Evolutionary conservation across 2,113 vertebrate species (phyloP).

Genomic region (Anguilla rostrata): DNA sequence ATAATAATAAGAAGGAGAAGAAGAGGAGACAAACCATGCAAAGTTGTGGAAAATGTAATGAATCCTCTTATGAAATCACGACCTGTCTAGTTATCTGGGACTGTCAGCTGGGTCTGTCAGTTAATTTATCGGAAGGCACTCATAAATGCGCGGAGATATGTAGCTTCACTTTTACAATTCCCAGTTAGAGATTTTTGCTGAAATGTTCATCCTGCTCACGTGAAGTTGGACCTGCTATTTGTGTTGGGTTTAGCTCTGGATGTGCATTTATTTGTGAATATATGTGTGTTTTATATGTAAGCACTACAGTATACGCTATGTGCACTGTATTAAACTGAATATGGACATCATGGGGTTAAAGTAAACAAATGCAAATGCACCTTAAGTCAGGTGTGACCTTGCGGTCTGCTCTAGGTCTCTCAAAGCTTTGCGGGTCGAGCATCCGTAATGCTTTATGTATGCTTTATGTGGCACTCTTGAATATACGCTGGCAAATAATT

Average conservation of each 20-base stretch:
- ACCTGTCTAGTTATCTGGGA: too few relatives aligned
- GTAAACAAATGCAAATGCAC: slow-evolving; percentile 12
- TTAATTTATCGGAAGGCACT: too few relatives aligned
- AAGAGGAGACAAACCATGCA: too few relatives aligned
- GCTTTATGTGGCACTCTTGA: slow-evolving; percentile 95
- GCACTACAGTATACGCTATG: neutral
- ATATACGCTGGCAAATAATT: slow-evolving; percentile 99
- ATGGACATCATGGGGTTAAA: neutral
- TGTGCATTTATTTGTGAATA: neutral
- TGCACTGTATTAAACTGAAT: neutral
- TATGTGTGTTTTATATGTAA: neutral
- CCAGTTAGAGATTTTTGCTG: too few relatives aligned
- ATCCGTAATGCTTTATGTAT: slow-evolving; percentile 94
- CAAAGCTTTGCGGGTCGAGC: slow-evolving; percentile 85
- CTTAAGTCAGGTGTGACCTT: slow-evolving; percentile 71
- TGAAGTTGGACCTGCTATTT: neutral
- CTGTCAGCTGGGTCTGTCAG: too few relatives aligned
- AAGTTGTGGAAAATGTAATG: too few relatives aligned
- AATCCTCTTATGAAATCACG: too few relatives aligned
- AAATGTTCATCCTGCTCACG: too few relatives aligned
- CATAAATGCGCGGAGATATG: too few relatives aligned
- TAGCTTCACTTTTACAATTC: too few relatives aligned
- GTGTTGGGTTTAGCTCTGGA: neutral
- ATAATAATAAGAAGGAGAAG: too few relatives aligned
- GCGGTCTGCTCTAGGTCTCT: slow-evolving; percentile 65